Percentiles rank a stretch among this genome's conserved stretches.
These are phyloP conservation scores for Lasioglossum figueresi DNA, from an alignment of 2,888 invertebrate species.

Conservation along the genomic window DNA sequence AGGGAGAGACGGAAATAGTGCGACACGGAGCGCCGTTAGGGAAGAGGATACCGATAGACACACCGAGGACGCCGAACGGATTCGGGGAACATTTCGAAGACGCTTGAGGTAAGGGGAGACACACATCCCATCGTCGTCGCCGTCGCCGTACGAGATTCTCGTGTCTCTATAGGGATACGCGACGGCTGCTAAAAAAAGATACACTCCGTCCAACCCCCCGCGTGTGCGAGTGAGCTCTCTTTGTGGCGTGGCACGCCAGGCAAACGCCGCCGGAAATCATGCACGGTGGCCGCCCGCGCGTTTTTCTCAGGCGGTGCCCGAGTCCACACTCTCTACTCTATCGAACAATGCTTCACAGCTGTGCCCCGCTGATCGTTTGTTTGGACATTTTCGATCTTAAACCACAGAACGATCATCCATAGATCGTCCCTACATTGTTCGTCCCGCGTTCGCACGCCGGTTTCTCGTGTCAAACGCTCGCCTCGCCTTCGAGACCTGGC, in stretches of 20 bases:
- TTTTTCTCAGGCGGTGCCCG: constrained; percentile 57
- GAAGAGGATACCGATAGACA: constrained; percentile 39
- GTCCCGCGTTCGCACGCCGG: constrained; percentile 11
- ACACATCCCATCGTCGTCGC: not conserved
- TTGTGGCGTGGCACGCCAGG: constrained; percentile 68
- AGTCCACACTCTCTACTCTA: not conserved
- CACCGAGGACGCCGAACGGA: constrained; percentile 35
- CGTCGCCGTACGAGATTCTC: not conserved
- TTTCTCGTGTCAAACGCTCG: constrained; percentile 41
- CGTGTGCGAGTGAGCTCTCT: constrained; percentile 43
- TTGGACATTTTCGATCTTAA: not conserved
- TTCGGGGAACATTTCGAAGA: constrained; percentile 49
- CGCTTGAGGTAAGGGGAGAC: constrained; percentile 52
- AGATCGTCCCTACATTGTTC: not conserved
- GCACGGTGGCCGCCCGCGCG: constrained; percentile 63
- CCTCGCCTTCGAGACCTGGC: constrained; percentile 3
- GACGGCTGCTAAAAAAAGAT: constrained; percentile 61
- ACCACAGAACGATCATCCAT: not conserved
- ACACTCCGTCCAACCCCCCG: constrained; percentile 43
- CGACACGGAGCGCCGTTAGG: constrained; percentile 54
- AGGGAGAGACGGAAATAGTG: constrained; percentile 56
- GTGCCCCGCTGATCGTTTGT: not conserved
- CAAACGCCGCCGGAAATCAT: constrained; percentile 67
- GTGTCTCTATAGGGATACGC: constrained; percentile 43
- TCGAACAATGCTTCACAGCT: not conserved